These are phyloP conservation scores for Siderastrea siderea DNA, from an alignment of 92 coral and sea anemone species.

Conservation along the genomic window DNA sequence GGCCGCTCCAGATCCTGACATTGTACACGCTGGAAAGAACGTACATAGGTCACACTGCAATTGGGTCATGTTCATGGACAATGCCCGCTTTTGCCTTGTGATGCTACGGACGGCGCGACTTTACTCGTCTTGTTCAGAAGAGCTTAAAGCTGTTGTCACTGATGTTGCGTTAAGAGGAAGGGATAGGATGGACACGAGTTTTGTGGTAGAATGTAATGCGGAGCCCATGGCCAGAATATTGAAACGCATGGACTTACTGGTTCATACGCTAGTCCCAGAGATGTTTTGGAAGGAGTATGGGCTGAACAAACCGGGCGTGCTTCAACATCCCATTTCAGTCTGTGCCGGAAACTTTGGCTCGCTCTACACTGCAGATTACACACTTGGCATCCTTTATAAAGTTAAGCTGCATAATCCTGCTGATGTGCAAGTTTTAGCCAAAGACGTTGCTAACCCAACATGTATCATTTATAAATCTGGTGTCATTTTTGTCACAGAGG, in stretches of 20 bases:
- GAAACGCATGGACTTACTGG: slow-evolving; percentile 14
- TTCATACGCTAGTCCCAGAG: slow-evolving; percentile 37
- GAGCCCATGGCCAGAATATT: neutral
- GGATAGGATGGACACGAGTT: slow-evolving; percentile 43
- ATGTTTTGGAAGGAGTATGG: slow-evolving; percentile 22
- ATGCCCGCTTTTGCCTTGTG: slow-evolving; percentile 10
- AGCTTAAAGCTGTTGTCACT: slow-evolving; percentile 31
- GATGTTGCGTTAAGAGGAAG: slow-evolving; percentile 43
- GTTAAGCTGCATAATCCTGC: no score
- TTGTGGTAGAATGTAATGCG: slow-evolving; percentile 24
- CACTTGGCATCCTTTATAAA: slow-evolving; percentile 14
- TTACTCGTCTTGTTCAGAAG: slow-evolving; percentile 23
- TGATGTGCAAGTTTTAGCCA: no score
- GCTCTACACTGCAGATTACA: slow-evolving; percentile 19
- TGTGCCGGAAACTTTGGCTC: slow-evolving; percentile 36
- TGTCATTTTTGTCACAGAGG: no score
- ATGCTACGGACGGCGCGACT: slow-evolving; percentile 31
- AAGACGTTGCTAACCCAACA: no score
- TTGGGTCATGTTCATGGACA: slow-evolving; percentile 5
- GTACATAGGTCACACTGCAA: neutral
- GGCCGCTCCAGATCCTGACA: slow-evolving; percentile 31
- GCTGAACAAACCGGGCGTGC: slow-evolving; percentile 11
- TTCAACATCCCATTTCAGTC: slow-evolving; percentile 16
- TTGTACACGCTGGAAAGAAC: slow-evolving; percentile 38
- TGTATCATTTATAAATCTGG: no score